phyloP scores from a whole-genome alignment of 2,888 invertebrate species.

The Caenorhabditis sinica region DNA sequence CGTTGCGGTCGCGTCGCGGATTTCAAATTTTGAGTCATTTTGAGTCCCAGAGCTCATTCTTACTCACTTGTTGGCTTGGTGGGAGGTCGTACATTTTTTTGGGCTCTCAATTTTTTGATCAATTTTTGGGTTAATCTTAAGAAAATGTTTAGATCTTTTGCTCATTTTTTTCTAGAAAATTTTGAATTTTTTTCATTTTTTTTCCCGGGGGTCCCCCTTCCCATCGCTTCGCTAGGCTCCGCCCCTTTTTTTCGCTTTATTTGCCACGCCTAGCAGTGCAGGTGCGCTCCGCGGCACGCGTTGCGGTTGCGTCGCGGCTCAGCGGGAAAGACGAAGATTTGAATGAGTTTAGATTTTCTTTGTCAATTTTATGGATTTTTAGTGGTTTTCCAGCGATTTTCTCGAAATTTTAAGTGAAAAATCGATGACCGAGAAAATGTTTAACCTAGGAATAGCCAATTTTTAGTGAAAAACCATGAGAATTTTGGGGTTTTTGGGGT shows the following conservation, averaged over 20 bases:
- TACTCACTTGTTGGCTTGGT: not conserved
- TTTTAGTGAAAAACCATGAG: no score
- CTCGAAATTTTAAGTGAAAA: not conserved
- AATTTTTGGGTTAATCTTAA: not conserved
- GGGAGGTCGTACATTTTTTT: not conserved
- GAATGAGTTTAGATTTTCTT: not conserved
- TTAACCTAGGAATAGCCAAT: no score
- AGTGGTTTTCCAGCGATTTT: not conserved
- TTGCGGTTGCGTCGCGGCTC: not conserved
- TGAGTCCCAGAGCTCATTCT: not conserved
- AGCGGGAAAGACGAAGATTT: not conserved
- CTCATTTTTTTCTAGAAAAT: not conserved
- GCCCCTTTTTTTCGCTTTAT: not conserved
- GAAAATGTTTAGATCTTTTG: not conserved
- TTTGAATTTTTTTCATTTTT: not conserved
- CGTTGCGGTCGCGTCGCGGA: slow-evolving; percentile 24
- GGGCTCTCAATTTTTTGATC: not conserved
- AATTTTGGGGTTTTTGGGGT: no score
- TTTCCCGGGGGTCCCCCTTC: no score
- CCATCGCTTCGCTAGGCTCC: not conserved
- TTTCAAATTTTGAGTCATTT: not conserved
- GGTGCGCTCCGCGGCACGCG: not conserved
- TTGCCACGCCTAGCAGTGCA: not conserved
- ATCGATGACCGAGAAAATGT: not conserved
- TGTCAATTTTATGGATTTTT: not conserved